Percentiles rank a stretch among this genome's conserved stretches.
Conservation (phyloP, 2,797 vertebrate genomes). For the Neosilurus hyrtlii region DNA sequence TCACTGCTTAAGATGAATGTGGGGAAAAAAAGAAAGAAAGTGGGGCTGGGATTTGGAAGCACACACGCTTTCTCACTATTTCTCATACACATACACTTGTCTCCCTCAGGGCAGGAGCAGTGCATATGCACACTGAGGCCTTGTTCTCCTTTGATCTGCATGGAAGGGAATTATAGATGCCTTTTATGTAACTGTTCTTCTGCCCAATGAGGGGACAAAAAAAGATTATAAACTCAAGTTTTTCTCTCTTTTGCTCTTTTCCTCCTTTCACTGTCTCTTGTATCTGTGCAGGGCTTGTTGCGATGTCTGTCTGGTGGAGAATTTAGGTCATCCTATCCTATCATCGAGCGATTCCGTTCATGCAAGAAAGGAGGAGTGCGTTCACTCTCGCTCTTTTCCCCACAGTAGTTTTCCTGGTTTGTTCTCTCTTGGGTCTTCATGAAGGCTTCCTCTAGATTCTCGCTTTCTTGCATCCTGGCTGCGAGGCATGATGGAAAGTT, state of each 20-base stretch:
- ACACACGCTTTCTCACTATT: no score
- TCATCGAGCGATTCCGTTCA: conserved; percentile 66
- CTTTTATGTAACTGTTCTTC: conserved; percentile 69
- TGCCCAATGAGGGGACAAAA: conserved; percentile 52
- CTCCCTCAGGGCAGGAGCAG: conserved; percentile 64
- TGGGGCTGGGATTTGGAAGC: conserved; percentile 25
- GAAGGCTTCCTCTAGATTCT: conserved; percentile 11
- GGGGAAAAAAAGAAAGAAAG: conserved; percentile 12
- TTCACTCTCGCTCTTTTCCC: background rate
- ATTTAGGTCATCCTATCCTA: conserved; percentile 77
- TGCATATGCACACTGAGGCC: conserved; percentile 71
- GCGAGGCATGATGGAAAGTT: background rate
- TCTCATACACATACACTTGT: conserved; percentile 34
- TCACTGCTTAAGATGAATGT: conserved; percentile 28
- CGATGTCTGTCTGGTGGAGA: conserved; percentile 63
- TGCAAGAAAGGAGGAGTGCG: conserved; percentile 55
- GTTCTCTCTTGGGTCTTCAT: conserved; percentile 25
- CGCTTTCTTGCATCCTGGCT: background rate
- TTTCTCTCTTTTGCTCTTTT: conserved; percentile 44
- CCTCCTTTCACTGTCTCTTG: conserved; percentile 27
- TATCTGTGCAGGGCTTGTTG: conserved; percentile 59
- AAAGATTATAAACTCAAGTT: conserved; percentile 69
- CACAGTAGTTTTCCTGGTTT: conserved; percentile 25
- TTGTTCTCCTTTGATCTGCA: conserved; percentile 72
- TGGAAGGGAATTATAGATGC: conserved; percentile 72